Base-by-base conservation (phyloP, 2,797 vertebrate genomes). In the Poecilia velifera region DNA sequence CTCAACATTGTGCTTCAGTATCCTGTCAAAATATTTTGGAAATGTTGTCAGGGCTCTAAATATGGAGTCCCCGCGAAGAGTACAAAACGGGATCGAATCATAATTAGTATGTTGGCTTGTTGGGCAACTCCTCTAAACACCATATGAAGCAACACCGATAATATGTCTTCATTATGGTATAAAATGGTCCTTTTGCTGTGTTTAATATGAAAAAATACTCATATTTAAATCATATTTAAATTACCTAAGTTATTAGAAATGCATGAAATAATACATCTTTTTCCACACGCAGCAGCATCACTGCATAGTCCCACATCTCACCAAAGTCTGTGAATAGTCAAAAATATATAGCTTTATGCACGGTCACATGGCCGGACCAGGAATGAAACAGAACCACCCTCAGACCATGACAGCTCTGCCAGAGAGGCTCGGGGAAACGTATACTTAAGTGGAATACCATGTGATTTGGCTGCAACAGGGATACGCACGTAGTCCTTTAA, bases 361-460 rank as follows among this genome's bases (percentile, higher is more conserved):
- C 0, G 79, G 88, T 95, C 95, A 95, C 91, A 91, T 95, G 94
- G 93, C 89, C 87, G 81, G 85, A 84, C 79, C 86, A 90, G 92
- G 94, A 95, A 95, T 95, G 94, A 94, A 84, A 88, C 86, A 83
- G 91, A 94, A 89, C 92, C 92, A 82, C 90, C 92, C 94, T 93
- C 87, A 90, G 92, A 93, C 93, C 92, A 70, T 89, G 91, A 84
- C 77, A 73, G 87, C 91, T 79, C 87, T 91, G 93, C 92, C 92
- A 91, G 87, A 91, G 86, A 77, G 76, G 84, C 90, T 83, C 80
- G 39, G 75, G 77, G 91, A 90, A 94, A 94, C 93, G 70, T 94
- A 93, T 95, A 95, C 90, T 95, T 95, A 94, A 78, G 86, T 87
- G 87, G 90, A 89, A 87, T 86, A 94, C 85, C 93, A 92, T 95